A percentile compares a stretch with the other conserved stretches of the same genome.
phyloP scores from a whole-genome alignment of 2,888 invertebrate species.

The Yponomeuta plumbellus region DNA sequence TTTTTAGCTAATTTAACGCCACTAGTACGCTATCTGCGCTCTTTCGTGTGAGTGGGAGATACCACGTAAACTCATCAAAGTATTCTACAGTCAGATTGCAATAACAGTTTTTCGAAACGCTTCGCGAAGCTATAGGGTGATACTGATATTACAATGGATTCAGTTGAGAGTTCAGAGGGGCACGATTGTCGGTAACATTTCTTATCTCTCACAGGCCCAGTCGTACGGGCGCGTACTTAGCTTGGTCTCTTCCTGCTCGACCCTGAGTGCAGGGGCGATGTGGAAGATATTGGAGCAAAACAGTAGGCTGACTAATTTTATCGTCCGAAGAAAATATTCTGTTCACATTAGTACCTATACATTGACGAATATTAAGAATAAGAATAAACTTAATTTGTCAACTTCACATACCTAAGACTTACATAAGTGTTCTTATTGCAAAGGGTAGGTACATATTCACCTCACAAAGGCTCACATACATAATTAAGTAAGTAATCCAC shows the following conservation, averaged over 20 bases:
- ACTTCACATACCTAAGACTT: too few relatives aligned
- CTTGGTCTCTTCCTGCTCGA: conserved; percentile 24
- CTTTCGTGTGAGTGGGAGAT: neutral
- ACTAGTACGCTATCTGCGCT: neutral
- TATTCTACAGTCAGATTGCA: neutral
- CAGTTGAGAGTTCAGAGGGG: conserved; percentile 28
- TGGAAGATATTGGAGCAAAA: too few relatives aligned
- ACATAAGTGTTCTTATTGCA: too few relatives aligned
- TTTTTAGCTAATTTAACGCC: neutral
- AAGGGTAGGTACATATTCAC: too few relatives aligned
- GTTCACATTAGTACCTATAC: too few relatives aligned
- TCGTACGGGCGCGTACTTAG: conserved; percentile 54
- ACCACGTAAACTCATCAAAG: neutral
- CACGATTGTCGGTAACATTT: conserved; percentile 51
- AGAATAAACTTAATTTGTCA: too few relatives aligned
- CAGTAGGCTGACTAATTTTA: too few relatives aligned
- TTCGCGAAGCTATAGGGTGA: neutral
- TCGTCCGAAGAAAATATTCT: too few relatives aligned
- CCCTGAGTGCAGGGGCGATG: neutral
- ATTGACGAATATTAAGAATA: too few relatives aligned
- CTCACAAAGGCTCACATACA: too few relatives aligned
- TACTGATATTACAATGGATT: conserved; percentile 32
- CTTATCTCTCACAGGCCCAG: conserved; percentile 42
- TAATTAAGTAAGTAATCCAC: too few relatives aligned
- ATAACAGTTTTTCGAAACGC: neutral